phyloP scores from a whole-genome alignment of 2,797 vertebrate species.

The Sardinella longiceps region DNA sequence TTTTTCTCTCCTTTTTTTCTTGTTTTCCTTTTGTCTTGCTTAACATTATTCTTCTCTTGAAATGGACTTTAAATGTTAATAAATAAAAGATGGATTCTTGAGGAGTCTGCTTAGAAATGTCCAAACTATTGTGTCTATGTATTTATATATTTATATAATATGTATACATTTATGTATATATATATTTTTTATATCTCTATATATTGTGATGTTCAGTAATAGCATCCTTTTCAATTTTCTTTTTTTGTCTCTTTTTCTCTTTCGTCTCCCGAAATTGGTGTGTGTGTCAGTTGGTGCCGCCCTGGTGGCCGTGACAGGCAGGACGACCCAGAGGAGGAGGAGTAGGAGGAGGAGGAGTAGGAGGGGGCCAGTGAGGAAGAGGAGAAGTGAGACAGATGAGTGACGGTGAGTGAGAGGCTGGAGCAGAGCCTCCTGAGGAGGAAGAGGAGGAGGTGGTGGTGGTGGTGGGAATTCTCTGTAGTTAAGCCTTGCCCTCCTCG shows the following conservation, averaged over 20 bases:
- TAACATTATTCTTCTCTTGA: slow-evolving; percentile 67
- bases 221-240: slow-evolving; percentile 1
- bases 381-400: slow-evolving; percentile 50
- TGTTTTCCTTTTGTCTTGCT: slow-evolving; percentile 14
- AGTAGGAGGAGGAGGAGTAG: neutral
- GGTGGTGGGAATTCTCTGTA: slow-evolving; percentile 50
- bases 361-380: slow-evolving; percentile 8
- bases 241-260: slow-evolving; percentile 57
- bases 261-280: slow-evolving; percentile 65
- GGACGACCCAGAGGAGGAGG: neutral
- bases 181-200: slow-evolving; percentile 77
- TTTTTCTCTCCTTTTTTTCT: slow-evolving; percentile 37
- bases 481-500: slow-evolving; percentile 91
- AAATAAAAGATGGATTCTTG: slow-evolving; percentile 75
- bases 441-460: slow-evolving; percentile 35
- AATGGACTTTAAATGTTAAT: slow-evolving; percentile 75
- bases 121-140: slow-evolving; percentile 71
- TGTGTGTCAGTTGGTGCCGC: slow-evolving; percentile 56
- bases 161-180: slow-evolving; percentile 60
- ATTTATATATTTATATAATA: slow-evolving; percentile 61
- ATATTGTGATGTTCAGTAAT: slow-evolving; percentile 62
- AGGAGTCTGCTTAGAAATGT: slow-evolving; percentile 78
- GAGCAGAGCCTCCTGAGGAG: neutral
- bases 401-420: slow-evolving; percentile 29
- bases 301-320: slow-evolving; percentile 38